Base-by-base conservation (phyloP, 2,113 vertebrate genomes). In the Asarcornis scutulata region DNA sequence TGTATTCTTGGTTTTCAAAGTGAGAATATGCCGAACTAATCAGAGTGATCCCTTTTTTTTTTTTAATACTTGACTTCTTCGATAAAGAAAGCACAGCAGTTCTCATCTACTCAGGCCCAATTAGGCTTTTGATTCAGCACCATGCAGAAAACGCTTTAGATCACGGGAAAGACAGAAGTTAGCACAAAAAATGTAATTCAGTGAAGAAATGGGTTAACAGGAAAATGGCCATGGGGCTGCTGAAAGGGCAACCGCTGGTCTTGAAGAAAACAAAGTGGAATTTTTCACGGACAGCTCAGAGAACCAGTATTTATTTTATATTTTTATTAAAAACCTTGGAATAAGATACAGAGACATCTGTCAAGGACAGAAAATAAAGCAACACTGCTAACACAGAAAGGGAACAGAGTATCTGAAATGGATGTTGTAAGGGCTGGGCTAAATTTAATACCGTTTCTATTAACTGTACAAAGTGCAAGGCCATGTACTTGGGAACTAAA, bases 401-500 rank as follows among this genome's bases (percentile, higher is more conserved):
- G 63, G 60, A 53, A 38, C 4, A n/a, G 64, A 71, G 5, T 48
- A 58, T 34, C 71, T 67, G 64, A 44, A 73, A 38, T 2, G 40
- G 46, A 4, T 14, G 53, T 78, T 11, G 23, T 0, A 11, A 67
- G 27, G 48, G 20, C 58, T 73, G 34, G 32, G 62, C 25, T 7
- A 9, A 31, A 62, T 60, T 60, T 17, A 53, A 73, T 7, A 4
- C 2, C 10, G 15, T 27, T 64, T 68, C 48, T 86, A 4, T 13
- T 17, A 79, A 25, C n/a, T 68, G 58, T 12, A 88, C 25, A 9
- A 86, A 56, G 60, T 18, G 10, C 14, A 76, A 74, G 23, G 44
- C 18, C n/a, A 13, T 3, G 18, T 23, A 13, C 26, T 0, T 17
- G 7, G 6, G 29, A 27, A 29, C 7, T 21, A 14, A 18, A 13